phyloP scores from a whole-genome alignment of 2,888 invertebrate species.

The Cyclophora punctaria region DNA sequence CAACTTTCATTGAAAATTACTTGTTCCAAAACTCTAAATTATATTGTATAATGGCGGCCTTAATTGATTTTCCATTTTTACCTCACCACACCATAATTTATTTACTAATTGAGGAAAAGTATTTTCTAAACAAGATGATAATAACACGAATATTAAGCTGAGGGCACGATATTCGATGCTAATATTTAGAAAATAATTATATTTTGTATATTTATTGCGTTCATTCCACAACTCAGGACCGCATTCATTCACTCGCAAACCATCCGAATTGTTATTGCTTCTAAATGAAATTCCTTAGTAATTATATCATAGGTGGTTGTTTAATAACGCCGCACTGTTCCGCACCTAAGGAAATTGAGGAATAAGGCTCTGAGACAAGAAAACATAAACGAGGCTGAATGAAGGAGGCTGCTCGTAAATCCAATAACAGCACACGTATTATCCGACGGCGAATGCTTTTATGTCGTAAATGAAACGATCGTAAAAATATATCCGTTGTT shows the following conservation, averaged over 20 bases:
- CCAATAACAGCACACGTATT: conserved; percentile 25
- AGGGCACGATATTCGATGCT: no score
- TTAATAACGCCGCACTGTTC: neutral
- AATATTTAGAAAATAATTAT: no score
- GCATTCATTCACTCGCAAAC: conserved; percentile 1
- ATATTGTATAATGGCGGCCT: no score
- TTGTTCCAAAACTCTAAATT: no score
- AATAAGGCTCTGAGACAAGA: conserved; percentile 29
- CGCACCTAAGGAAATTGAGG: conserved; percentile 19
- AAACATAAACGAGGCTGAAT: conserved; percentile 30
- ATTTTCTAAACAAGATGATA: no score
- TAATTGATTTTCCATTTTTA: no score
- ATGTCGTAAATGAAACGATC: conserved; percentile 11
- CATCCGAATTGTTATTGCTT: conserved; percentile 5
- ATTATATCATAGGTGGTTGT: conserved; percentile 5
- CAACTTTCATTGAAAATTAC: no score
- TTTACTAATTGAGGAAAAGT: no score
- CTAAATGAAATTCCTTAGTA: conserved; percentile 9
- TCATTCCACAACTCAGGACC: conserved; percentile 1
- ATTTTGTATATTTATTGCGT: conserved; percentile 1
- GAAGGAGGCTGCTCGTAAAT: conserved; percentile 21
- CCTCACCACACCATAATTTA: no score
- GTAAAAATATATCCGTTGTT: conserved; percentile 12
- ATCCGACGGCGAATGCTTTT: conserved; percentile 17
- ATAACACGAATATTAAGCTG: no score